Conservation (phyloP, 2,888 invertebrate species). For the Drosophila rellima region DNA sequence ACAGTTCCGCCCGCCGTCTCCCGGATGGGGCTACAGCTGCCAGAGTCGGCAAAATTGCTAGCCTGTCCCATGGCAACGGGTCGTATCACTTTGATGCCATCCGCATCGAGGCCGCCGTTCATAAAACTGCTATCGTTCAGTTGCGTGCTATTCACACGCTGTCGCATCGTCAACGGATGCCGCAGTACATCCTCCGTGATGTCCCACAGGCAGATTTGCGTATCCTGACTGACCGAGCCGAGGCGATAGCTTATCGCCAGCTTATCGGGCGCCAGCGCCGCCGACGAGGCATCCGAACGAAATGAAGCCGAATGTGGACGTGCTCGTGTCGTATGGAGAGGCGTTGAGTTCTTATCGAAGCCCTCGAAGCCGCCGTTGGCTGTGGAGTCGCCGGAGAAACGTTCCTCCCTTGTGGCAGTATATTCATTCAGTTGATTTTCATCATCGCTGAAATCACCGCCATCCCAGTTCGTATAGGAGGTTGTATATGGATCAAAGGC, state of each 20-base stretch:
- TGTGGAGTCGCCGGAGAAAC: constrained; percentile 78
- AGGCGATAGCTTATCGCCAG: constrained; percentile 91
- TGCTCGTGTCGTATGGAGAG: constrained; percentile 77
- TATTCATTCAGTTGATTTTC: constrained; percentile 86
- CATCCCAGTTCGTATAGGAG: constrained; percentile 89
- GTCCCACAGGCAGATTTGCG: constrained; percentile 99
- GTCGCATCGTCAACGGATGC: constrained; percentile 87
- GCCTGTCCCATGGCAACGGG: constrained; percentile 83
- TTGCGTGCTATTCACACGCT: constrained; percentile 82
- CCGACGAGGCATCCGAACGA: constrained; percentile 84
- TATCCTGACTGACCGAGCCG: constrained; percentile 99
- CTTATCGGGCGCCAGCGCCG: constrained; percentile 84
- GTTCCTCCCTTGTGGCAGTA: constrained; percentile 67
- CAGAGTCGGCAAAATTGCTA: constrained; percentile 53
- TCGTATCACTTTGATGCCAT: constrained; percentile 84
- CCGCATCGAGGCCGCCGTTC: constrained; percentile 83
- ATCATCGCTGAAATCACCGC: constrained; percentile 88
- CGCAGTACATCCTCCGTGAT: constrained; percentile 97
- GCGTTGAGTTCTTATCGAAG: constrained; percentile 82
- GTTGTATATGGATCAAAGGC: constrained; percentile 96
- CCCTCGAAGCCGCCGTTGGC: constrained; percentile 83
- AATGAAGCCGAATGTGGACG: constrained; percentile 84
- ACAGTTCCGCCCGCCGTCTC: constrained; percentile 57
- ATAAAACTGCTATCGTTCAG: constrained; percentile 82
- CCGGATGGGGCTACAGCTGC: constrained; percentile 77